Conservation (phyloP, 2,888 invertebrate species). For the Pedicia rivosa region DNA sequence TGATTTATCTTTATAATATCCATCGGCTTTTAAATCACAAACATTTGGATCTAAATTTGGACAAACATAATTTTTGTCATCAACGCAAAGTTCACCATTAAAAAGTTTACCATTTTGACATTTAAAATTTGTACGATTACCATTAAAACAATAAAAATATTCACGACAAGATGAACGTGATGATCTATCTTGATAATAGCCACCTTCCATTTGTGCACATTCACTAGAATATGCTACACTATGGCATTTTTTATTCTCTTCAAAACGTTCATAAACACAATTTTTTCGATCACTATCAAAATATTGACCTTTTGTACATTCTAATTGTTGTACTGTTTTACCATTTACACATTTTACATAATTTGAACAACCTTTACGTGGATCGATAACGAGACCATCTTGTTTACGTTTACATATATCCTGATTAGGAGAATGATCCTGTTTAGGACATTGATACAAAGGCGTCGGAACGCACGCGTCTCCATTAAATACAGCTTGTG, state of each 20-base stretch:
- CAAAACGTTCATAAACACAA: slow-evolving; percentile 17
- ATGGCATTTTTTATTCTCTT: slow-evolving; percentile 15
- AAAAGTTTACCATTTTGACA: slow-evolving; percentile 35
- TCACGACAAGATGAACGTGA: slow-evolving; percentile 31
- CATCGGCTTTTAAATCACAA: slow-evolving; percentile 36
- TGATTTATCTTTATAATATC: slow-evolving; percentile 33
- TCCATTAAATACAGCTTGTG: slow-evolving; percentile 22
- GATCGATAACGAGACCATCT: slow-evolving; percentile 29
- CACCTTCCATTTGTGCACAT: slow-evolving; percentile 17
- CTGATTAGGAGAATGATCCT: slow-evolving; percentile 7
- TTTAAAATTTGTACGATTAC: slow-evolving; percentile 33
- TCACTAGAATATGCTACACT: slow-evolving; percentile 15
- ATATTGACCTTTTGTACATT: slow-evolving; percentile 20
- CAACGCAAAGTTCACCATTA: slow-evolving; percentile 40
- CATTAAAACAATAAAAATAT: slow-evolving; percentile 41
- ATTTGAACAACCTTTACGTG: slow-evolving; percentile 20
- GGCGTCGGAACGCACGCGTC: slow-evolving; percentile 20
- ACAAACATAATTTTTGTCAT: slow-evolving; percentile 32
- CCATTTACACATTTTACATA: slow-evolving; percentile 23
- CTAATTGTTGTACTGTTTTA: slow-evolving; percentile 16
- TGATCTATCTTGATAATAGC: slow-evolving; percentile 31
- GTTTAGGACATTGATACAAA: slow-evolving; percentile 16
- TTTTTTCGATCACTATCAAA: slow-evolving; percentile 20
- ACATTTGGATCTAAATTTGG: slow-evolving; percentile 33
- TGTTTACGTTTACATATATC: slow-evolving; percentile 33